phyloP scores from a whole-genome alignment of 1,140 invertebrate species.

The Drosophila lini region DNA sequence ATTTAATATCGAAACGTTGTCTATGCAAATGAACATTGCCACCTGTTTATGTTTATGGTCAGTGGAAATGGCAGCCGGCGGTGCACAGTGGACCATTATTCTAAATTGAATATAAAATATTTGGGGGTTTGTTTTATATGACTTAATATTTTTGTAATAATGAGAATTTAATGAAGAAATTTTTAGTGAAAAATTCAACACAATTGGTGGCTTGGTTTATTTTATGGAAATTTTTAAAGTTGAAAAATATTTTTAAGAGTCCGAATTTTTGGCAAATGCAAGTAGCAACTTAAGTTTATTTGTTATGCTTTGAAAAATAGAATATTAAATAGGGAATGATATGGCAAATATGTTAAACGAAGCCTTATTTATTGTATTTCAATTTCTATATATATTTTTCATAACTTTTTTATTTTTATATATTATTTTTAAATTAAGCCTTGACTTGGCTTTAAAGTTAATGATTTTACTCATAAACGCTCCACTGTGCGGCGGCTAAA shows the following conservation, averaged over 20 bases:
- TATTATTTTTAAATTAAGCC: background rate
- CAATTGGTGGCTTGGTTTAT: background rate
- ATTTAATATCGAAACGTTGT: slow-evolving; percentile 83
- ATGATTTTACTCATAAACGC: background rate
- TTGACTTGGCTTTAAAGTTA: background rate
- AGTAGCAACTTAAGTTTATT: background rate
- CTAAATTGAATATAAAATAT: slow-evolving; percentile 7
- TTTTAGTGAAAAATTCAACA: background rate
- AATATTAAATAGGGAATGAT: background rate
- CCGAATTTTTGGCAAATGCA: too few relatives aligned
- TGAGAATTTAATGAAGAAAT: too few relatives aligned
- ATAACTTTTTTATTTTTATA: background rate
- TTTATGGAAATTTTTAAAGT: background rate
- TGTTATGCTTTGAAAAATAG: background rate
- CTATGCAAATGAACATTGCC: slow-evolving; percentile 83
- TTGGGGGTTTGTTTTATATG: accelerated
- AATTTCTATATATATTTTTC: background rate
- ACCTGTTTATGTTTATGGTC: slow-evolving; percentile 81
- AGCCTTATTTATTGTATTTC: background rate
- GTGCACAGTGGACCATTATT: slow-evolving; percentile 7
- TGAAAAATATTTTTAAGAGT: too few relatives aligned
- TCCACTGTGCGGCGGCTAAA: slow-evolving; percentile 4
- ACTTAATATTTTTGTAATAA: too few relatives aligned
- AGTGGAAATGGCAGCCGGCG: slow-evolving; percentile 55
- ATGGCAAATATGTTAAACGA: background rate